Evolutionary conservation across 37 sponge, comb jelly and placozoan species (phyloP).

Genomic region (Haliclona indistincta): DNA sequence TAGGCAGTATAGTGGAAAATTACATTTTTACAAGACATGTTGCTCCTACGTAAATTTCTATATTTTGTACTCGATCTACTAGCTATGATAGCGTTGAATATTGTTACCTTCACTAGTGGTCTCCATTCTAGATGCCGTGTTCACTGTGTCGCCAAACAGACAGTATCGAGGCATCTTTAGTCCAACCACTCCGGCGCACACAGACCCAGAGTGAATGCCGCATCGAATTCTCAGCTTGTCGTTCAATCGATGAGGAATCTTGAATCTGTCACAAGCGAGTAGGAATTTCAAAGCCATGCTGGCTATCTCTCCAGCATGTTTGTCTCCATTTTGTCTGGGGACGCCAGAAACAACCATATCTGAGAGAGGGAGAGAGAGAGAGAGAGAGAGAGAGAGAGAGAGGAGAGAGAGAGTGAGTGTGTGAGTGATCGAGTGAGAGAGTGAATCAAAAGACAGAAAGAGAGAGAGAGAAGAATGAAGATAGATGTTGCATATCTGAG

Average conservation of each 20-base stretch:
- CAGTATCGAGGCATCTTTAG: conserved; percentile 94
- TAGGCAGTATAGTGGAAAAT: conserved; percentile 1
- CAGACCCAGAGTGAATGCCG: conserved; percentile 91
- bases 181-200: conserved; percentile 92
- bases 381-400: not conserved
- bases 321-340: conserved; percentile 72
- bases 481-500: not conserved
- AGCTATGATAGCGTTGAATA: too few relatives aligned
- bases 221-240: conserved; percentile 70
- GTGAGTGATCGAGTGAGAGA: not conserved
- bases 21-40: too few relatives aligned
- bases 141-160: conserved; percentile 93
- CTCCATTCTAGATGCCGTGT: conserved; percentile 93
- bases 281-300: conserved; percentile 85
- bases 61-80: too few relatives aligned
- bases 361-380: conserved; percentile 15
- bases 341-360: conserved; percentile 96
- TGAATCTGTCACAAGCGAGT: conserved; percentile 55
- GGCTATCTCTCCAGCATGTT: conserved; percentile 89
- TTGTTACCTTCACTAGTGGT: conserved; percentile 85
- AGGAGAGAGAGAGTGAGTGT: not conserved
- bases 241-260: conserved; percentile 76
- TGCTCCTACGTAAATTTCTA: too few relatives aligned
- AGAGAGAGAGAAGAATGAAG: not conserved
- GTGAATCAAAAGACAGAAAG: not conserved